A percentile compares a stretch with the other conserved stretches of the same genome.
These are phyloP conservation scores for Microplitis demolitor DNA, from an alignment of 1,140 invertebrate species.

Conservation along the genomic window DNA sequence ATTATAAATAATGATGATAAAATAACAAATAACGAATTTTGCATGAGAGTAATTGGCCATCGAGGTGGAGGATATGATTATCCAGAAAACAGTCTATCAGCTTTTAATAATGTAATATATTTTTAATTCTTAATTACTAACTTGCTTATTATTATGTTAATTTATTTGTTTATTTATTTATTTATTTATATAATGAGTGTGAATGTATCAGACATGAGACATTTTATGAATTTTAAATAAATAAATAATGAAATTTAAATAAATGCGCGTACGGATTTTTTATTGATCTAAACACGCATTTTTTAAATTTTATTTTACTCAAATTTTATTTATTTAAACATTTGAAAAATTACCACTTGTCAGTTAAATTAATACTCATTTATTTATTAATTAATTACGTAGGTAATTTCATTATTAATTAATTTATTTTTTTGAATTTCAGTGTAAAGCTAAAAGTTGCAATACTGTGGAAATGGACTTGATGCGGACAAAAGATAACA, in stretches of 20 bases:
- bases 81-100: conserved; percentile 74
- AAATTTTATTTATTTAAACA: too few species aligned
- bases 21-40: conserved; percentile 35
- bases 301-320: too few species aligned
- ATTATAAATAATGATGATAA: conserved; percentile 38
- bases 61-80: conserved; percentile 73
- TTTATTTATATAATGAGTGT: background rate
- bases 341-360: background rate
- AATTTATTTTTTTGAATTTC: conserved; percentile 39
- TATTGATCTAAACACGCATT: too few species aligned
- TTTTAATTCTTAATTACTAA: background rate
- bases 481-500: conserved; percentile 71
- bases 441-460: conserved; percentile 71
- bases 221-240: background rate
- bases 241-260: background rate
- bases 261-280: background rate
- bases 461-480: conserved; percentile 79
- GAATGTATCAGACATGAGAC: background rate
- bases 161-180: background rate
- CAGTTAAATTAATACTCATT: background rate
- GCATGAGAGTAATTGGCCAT: conserved; percentile 68
- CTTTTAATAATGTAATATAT: conserved; percentile 69
- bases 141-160: background rate
- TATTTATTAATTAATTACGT: background rate
- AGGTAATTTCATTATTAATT: background rate